Evolutionary conservation across 1,140 invertebrate species (phyloP), one percentile per base, ranked within the genome.

Genomic region (Teleogryllus occipitalis): DNA sequence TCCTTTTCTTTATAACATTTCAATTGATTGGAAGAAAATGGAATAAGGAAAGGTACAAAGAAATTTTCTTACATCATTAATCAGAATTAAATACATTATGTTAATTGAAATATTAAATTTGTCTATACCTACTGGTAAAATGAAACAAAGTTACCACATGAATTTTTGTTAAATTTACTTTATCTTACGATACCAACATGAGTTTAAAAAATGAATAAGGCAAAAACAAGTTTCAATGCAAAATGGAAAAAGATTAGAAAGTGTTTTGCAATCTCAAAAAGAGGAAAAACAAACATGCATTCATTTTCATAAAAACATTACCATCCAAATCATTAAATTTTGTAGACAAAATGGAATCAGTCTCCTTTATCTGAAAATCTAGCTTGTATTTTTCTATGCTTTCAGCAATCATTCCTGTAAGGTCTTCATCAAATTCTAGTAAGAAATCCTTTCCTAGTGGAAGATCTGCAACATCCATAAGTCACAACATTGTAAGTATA

Each of bases 361-460:
- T 84, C 6, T 86, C 86, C 8, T 85, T 72, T 7, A 87, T 77
- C 8, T 87, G 84, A 7, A 84, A 82, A 48, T 88, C 86, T 82
- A 89, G 82, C 27, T 87, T 85, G 79, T 85, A 87, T 76, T 88
- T 88, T 75, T 81, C 80, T 84, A 88, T 85, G 7, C 84, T 86
- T 8, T 86, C 82, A n/a, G 87, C 84, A 0, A 89, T 81, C 22
- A 87, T 82, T 18, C 85, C 82, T 18, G 86, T 86, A 79, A 87
- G 87, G 81, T 87, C 86, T 80, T 86, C 86, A 14, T 79, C 21
- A 12, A 75, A 21, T 47, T 79, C 73, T 5, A 21, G 14, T 7
- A 79, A 21, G 47, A 79, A 18, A 39, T 79, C 78, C 12, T 74
- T 46, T 75, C 49, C 27, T 46, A 79, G 18, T 7, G 48, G 18